A percentile compares a stretch with the other conserved stretches of the same genome.
Conservation (phyloP, 1,140 invertebrate genomes). For the Mesaphorura yosii region DNA sequence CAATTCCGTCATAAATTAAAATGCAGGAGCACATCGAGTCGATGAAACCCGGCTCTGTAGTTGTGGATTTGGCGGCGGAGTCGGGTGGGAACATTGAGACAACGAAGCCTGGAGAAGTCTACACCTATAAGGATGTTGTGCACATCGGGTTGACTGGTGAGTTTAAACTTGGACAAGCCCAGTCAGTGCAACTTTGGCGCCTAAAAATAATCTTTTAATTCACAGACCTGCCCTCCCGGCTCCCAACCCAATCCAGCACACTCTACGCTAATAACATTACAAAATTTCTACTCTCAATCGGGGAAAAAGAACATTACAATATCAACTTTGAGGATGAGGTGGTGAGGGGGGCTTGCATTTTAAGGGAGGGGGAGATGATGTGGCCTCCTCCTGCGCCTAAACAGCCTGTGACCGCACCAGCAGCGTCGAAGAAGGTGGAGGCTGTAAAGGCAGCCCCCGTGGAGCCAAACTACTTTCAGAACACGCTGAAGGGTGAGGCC, state of each 20-base stretch:
- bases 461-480: conserved; percentile 41
- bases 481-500: conserved; percentile 48
- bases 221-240: conserved; percentile 53
- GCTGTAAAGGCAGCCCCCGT: conserved; percentile 39
- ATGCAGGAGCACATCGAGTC: conserved; percentile 23
- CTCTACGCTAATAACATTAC: conserved; percentile 84
- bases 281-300: conserved; percentile 71
- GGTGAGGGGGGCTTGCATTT: conserved; percentile 64
- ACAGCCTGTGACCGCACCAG: conserved; percentile 37
- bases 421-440: conserved; percentile 39
- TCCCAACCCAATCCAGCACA: conserved; percentile 75
- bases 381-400: conserved; percentile 65
- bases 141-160: conserved; percentile 73
- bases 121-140: conserved; percentile 61
- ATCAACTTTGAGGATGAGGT: conserved; percentile 77
- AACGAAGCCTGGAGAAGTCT: conserved; percentile 55
- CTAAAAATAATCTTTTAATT: too few relatives aligned
- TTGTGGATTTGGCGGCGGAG: conserved; percentile 81
- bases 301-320: conserved; percentile 50
- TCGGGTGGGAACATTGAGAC: conserved; percentile 80
- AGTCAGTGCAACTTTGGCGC: too few relatives aligned
- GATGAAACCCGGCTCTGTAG: conserved; percentile 59
- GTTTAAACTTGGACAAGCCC: too few relatives aligned
- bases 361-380: conserved; percentile 58
- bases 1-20: neutral